Evolutionary conservation across 1,140 invertebrate genomes (phyloP).

Genomic region (Lepidurus couesii): DNA sequence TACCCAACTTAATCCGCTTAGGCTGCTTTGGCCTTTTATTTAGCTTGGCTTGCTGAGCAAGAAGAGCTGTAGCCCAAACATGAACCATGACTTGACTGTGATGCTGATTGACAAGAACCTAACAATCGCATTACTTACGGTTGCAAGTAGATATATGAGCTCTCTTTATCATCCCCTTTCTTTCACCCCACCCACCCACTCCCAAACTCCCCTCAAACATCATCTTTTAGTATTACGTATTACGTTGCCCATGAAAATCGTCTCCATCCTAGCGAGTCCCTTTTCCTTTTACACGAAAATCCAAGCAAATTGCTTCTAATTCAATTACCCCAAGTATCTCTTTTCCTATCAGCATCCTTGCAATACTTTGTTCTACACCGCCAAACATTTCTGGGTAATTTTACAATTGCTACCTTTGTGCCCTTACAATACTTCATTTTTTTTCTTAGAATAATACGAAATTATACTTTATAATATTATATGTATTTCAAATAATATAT

Average conservation of each 20-base stretch:
- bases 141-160: neutral
- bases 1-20: neutral
- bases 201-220: neutral
- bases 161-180: neutral
- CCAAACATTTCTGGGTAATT: too few relatives aligned
- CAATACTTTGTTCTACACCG: neutral
- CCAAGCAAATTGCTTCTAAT: neutral
- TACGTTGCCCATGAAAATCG: neutral
- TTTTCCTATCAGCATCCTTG: neutral
- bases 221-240: neutral
- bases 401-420: too few relatives aligned
- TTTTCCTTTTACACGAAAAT: neutral
- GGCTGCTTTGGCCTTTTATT: conserved; percentile 10
- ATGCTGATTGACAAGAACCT: conserved; percentile 22
- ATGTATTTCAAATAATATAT: too few relatives aligned
- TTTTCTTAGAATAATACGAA: too few relatives aligned
- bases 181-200: neutral
- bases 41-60: neutral
- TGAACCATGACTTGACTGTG: conserved; percentile 14
- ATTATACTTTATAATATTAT: too few relatives aligned
- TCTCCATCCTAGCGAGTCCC: too few relatives aligned
- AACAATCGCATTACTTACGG: conserved; percentile 18
- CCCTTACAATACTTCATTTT: too few relatives aligned
- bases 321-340: neutral
- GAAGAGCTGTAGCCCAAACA: neutral